Evolutionary conservation across 1,140 invertebrate genomes (phyloP).

Genomic region (Euura saliciscinereae): DNA sequence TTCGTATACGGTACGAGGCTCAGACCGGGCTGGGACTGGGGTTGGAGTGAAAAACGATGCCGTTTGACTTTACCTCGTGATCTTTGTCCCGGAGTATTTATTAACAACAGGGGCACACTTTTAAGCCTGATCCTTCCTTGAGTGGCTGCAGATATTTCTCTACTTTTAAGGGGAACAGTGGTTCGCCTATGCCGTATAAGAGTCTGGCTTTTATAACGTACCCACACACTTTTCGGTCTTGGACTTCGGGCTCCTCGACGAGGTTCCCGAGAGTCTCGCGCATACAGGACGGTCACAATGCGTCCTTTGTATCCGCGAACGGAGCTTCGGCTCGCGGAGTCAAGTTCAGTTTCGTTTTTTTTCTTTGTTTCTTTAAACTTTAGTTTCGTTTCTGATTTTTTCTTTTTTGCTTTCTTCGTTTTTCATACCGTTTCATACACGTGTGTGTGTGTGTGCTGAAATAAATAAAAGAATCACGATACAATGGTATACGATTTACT

Average conservation of each 20-base stretch:
- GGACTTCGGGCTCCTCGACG: neutral
- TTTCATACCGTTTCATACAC: neutral
- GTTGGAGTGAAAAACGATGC: too few species aligned
- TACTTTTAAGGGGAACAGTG: neutral
- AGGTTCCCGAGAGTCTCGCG: neutral
- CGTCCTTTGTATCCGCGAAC: neutral
- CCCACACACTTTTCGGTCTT: too few species aligned
- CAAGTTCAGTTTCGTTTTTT: neutral
- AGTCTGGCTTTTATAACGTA: neutral
- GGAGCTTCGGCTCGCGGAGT: neutral
- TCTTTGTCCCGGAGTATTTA: too few species aligned
- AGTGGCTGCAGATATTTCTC: too few species aligned
- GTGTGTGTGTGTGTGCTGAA: too few species aligned
- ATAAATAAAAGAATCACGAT: too few species aligned
- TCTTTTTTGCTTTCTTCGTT: neutral
- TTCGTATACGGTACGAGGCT: neutral
- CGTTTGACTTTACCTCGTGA: too few species aligned
- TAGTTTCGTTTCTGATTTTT: neutral
- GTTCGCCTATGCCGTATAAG: neutral
- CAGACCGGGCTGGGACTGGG: neutral
- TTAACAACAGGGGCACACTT: too few species aligned
- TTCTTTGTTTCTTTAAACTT: neutral
- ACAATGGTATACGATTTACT: too few species aligned
- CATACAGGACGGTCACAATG: constrained; percentile 1
- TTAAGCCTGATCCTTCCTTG: too few species aligned